Percentiles rank a stretch among this genome's conserved stretches.
phyloP scores from a whole-genome alignment of 2,113 vertebrate species.

The Brienomyrus brachyistius region DNA sequence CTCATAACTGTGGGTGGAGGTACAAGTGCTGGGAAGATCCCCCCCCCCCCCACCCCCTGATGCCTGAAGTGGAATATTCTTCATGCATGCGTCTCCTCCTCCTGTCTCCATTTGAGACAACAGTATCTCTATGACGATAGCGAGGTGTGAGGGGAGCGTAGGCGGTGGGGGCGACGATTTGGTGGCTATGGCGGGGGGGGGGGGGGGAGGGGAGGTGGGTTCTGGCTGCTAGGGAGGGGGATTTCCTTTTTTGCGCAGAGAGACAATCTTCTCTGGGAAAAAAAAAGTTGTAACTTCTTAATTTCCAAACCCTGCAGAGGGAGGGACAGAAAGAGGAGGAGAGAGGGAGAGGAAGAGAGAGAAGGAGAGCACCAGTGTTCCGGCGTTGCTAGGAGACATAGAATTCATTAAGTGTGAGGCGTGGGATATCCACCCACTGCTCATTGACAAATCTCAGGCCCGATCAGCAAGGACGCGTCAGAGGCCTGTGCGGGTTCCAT shows the following conservation, averaged over 20 bases:
- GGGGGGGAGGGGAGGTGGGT: background rate
- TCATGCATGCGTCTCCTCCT: conserved; percentile 33
- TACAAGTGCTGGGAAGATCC: conserved; percentile 18
- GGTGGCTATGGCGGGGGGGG: background rate
- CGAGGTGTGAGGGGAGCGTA: conserved; percentile 21
- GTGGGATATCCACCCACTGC: conserved; percentile 53
- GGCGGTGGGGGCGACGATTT: conserved; percentile 8
- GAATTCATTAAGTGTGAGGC: conserved; percentile 47
- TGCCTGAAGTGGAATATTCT: conserved; percentile 24
- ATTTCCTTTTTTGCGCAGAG: conserved; percentile 26
- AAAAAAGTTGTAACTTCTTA: conserved; percentile 25
- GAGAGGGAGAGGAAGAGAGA: conserved; percentile 26
- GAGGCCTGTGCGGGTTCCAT: conserved; percentile 25
- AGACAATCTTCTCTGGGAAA: conserved; percentile 13
- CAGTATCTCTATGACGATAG: conserved; percentile 28
- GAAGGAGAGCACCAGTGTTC: conserved; percentile 16
- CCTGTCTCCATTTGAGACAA: conserved; percentile 31
- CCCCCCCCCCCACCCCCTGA: conserved; percentile 24
- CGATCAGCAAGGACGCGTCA: conserved; percentile 46
- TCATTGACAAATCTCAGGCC: conserved; percentile 47
- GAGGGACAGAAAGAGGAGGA: conserved; percentile 21
- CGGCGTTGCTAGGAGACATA: conserved; percentile 61
- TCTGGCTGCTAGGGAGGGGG: background rate
- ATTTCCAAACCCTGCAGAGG: conserved; percentile 21
- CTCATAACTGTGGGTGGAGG: background rate